Conservation (phyloP, 2,888 invertebrate species). For the Caenorhabditis becei region DNA sequence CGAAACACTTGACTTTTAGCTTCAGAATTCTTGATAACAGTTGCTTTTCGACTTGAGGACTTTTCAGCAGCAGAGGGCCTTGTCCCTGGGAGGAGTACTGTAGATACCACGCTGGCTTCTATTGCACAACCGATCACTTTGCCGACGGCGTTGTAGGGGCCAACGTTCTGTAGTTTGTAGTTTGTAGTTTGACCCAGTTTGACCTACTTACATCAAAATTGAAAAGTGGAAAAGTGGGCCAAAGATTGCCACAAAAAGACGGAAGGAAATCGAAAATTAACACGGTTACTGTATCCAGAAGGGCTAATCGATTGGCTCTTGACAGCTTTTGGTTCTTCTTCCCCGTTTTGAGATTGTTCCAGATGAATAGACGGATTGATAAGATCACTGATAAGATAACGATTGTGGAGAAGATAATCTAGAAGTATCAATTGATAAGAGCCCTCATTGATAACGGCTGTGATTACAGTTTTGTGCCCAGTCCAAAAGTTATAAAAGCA, state of each 20-base stretch:
- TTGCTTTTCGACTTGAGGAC: too few species aligned
- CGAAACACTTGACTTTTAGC: too few species aligned
- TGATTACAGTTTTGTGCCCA: slow-evolving; percentile 2
- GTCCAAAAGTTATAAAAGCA: slow-evolving; percentile 22
- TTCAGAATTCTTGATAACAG: too few species aligned
- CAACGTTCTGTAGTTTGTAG: slow-evolving; percentile 19
- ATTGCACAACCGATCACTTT: slow-evolving; percentile 31
- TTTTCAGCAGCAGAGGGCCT: too few species aligned
- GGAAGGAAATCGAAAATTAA: slow-evolving; percentile 4
- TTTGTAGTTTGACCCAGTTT: too few species aligned
- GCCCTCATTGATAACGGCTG: too few species aligned
- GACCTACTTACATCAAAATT: not conserved
- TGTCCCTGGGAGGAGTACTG: not conserved
- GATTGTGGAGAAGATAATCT: slow-evolving; percentile 5
- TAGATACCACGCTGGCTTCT: slow-evolving; percentile 11
- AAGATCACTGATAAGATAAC: not conserved
- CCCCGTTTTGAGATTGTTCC: not conserved
- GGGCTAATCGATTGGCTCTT: not conserved
- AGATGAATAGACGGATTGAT: not conserved
- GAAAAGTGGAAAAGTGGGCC: not conserved
- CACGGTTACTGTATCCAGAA: slow-evolving; percentile 1
- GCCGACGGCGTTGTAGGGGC: slow-evolving; percentile 14
- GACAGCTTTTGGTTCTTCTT: not conserved
- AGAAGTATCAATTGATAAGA: too few species aligned
- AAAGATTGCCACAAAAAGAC: not conserved